A percentile compares a stretch with the other conserved stretches of the same genome.
These are phyloP conservation scores for Epinephelus moara DNA, from an alignment of 2,113 vertebrate species.

Conservation along the genomic window DNA sequence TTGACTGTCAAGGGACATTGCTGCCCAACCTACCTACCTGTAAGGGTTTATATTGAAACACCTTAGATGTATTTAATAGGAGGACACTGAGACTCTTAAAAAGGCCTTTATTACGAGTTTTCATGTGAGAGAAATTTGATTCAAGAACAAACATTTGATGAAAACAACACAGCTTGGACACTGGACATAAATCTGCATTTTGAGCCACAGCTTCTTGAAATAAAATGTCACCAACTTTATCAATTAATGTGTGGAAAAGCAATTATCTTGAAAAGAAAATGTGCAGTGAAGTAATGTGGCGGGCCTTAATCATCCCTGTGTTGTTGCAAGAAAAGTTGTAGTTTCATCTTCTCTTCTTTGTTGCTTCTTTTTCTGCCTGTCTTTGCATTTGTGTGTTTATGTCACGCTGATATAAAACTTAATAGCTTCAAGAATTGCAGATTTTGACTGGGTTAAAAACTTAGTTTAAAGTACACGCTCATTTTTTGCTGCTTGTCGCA, in stretches of 20 bases:
- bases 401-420: conserved; percentile 17
- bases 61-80: not conserved
- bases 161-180: not conserved
- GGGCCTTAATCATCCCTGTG: conserved; percentile 14
- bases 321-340: not conserved
- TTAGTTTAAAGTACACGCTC: conserved; percentile 42
- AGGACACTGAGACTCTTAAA: not conserved
- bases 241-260: conserved; percentile 29
- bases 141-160: conserved; percentile 4
- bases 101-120: not conserved
- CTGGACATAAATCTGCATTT: not conserved
- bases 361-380: not conserved
- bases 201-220: not conserved
- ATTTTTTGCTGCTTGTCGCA: conserved; percentile 52
- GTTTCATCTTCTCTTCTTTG: conserved; percentile 16
- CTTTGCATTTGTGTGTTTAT: not conserved
- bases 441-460: conserved; percentile 48
- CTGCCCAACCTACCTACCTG: not conserved
- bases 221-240: conserved; percentile 19
- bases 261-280: conserved; percentile 22
- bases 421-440: conserved; percentile 38
- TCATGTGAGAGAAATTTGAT: not conserved
- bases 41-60: not conserved
- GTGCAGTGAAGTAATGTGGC: not conserved
- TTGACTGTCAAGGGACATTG: not conserved